Evolutionary conservation across 2,113 vertebrate genomes (phyloP).

Genomic region (Xenopus laevis): DNA sequence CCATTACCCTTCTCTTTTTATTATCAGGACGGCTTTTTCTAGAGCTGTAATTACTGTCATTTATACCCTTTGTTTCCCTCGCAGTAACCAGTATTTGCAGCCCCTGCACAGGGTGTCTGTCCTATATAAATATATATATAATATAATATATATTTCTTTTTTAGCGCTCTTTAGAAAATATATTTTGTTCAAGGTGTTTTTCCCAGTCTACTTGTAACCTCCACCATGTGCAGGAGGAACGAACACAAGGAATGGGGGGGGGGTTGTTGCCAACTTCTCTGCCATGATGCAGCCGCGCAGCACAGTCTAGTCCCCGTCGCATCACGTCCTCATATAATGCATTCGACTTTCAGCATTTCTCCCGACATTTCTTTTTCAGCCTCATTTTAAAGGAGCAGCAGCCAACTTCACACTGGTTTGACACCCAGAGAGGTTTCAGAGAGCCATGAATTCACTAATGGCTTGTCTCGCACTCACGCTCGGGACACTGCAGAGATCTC

Average conservation of each 20-base stretch:
- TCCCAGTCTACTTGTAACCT: slow-evolving; percentile 12
- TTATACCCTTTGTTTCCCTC: slow-evolving; percentile 1
- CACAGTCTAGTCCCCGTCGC: neutral
- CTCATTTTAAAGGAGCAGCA: neutral
- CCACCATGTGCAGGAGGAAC: slow-evolving; percentile 5
- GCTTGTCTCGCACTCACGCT: neutral
- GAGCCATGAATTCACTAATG: no score
- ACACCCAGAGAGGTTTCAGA: neutral
- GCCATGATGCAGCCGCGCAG: neutral
- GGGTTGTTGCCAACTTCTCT: neutral
- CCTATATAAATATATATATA: slow-evolving; percentile 31
- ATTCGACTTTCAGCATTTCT: neutral
- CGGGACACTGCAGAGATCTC: neutral
- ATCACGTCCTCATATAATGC: slow-evolving; percentile 9
- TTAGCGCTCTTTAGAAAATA: slow-evolving; percentile 64
- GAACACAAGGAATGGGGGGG: neutral
- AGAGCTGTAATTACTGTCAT: slow-evolving; percentile 82
- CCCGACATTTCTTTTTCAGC: neutral
- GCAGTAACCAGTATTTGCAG: slow-evolving; percentile 73
- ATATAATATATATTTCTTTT: slow-evolving; percentile 51
- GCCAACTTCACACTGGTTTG: neutral
- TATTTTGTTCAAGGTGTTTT: slow-evolving; percentile 16
- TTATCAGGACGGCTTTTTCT: slow-evolving; percentile 70
- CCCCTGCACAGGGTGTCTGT: slow-evolving; percentile 44
- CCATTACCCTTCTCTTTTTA: slow-evolving; percentile 45